Base-by-base conservation (phyloP, 2,888 invertebrate genomes). In the Agrotis puta region DNA sequence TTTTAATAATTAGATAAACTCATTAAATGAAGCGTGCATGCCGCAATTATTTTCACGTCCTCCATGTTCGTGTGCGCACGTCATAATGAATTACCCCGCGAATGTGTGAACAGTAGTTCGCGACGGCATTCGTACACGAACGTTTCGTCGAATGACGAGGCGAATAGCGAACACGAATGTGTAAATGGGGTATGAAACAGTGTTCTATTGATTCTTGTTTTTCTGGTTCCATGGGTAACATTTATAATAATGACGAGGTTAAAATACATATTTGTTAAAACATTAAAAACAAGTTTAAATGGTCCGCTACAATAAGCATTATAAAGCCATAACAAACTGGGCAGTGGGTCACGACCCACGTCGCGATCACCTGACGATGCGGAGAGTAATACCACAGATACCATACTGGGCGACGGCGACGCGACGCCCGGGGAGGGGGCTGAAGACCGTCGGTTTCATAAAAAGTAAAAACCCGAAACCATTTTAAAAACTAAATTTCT, bases 161-260 rank as follows among this genome's bases (percentile, higher is more conserved):
- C n/a, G n/a, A n/a, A n/a, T n/a, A n/a, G n/a, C n/a, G n/a, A n/a
- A n/a, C n/a, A n/a, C n/a, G n/a, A n/a, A n/a, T n/a, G n/a, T n/a
- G n/a, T n/a, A n/a, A n/a, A n/a, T n/a, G n/a, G n/a, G n/a, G n/a
- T 90, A 89, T 89, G 87, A 88, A 87, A 87, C 76, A 80, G 67
- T 85, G 87, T 85, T 78, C 82, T 89, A 90, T 90, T 83, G 89
- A 90, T 90, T 88, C 75, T 65, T 63, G 71, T 82, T 75, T 74
- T 79, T 74, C 48, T 70, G 65, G 43, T 63, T 56, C 51, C 51
- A 20, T 54, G 47, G 14, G 39, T 56, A 39, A 39, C 9, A 3
- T 9, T 48, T 47, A 45, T 50, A 22, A 33, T 14, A 53, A 16
- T 22, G 22, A 48, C 14, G n/a, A n/a, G 3, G 33, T n/a, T 53